phyloP scores from a whole-genome alignment of 1,140 invertebrate genomes.

The Drosophila seguyi region DNA sequence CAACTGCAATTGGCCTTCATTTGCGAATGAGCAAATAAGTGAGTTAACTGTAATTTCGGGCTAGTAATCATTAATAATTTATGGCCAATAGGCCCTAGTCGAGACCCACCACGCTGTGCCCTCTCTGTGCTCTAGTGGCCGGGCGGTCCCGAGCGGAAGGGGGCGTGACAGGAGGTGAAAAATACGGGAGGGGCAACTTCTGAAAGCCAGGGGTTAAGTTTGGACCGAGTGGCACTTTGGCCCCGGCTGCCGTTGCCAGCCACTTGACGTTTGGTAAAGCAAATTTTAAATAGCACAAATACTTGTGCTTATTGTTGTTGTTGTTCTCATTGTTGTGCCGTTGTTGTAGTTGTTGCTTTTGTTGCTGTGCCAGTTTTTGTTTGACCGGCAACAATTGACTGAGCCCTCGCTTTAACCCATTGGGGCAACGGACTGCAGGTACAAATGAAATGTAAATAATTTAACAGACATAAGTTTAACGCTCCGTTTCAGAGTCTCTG shows the following conservation, averaged over 20 bases:
- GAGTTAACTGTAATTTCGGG: constrained; percentile 81
- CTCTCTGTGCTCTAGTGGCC: constrained; percentile 1
- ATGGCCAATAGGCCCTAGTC: constrained; percentile 67
- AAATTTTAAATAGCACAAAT: constrained; percentile 79
- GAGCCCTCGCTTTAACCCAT: constrained; percentile 54
- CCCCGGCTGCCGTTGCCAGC: constrained; percentile 60
- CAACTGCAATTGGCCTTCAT: constrained; percentile 77
- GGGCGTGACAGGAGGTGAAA: constrained; percentile 5
- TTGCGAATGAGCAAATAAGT: constrained; percentile 83
- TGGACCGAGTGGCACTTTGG: constrained; percentile 66
- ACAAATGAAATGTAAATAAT: constrained; percentile 59
- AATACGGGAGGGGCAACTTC: not conserved
- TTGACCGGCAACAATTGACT: constrained; percentile 73
- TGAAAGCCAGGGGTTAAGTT: constrained; percentile 38
- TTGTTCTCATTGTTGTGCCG: constrained; percentile 31
- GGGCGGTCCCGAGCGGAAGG: not conserved
- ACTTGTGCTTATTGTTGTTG: constrained; percentile 42
- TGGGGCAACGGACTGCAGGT: constrained; percentile 43
- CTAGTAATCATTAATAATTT: constrained; percentile 83
- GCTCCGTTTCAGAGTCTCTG: constrained; percentile 8
- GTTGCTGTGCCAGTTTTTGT: constrained; percentile 71
- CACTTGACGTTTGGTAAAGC: constrained; percentile 74
- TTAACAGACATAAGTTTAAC: constrained; percentile 44
- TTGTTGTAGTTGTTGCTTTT: constrained; percentile 17
- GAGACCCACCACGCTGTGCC: not conserved